Evolutionary conservation across 2,888 invertebrate genomes (phyloP), one percentile per base, ranked within the genome.

Genomic region (Cylloceria caligata): DNA sequence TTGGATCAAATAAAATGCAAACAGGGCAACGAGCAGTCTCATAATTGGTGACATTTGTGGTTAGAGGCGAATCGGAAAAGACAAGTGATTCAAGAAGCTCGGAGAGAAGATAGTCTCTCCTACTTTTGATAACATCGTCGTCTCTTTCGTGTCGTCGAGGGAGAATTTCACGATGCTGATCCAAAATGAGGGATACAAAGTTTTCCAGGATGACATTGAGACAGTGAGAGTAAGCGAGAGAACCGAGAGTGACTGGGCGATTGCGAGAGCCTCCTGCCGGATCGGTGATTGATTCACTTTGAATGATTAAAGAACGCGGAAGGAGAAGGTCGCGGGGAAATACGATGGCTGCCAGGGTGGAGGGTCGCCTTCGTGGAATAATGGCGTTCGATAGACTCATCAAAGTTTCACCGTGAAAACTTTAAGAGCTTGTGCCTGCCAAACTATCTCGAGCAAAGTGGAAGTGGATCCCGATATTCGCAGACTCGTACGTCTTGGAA

Each of bases 231-330:
- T 21, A 68, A 79, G 87, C 85, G 87, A 83, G 87, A 87, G 86
- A 87, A 86, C 87, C 68, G 87, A 86, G 90, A 88, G 91, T 90
- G 91, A 91, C 90, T 90, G 87, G 89, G 88, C 89, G 88, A 90
- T 90, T 89, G 88, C 88, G 85, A 19, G 57, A 85, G 86, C 85
- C 87, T 87, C 87, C 86, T 88, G 86, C 86, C 86, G 88, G 89
- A 89, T 89, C 87, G 90, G 92, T 92, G 93, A 92, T 92, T 92
- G 92, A 92, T 93, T 92, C 88, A 90, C 91, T 91, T 90, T 91
- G 92, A 93, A 93, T 92, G 92, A 93, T 93, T 91, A 91, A 93
- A 92, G 91, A 92, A 91, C 86, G 88, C 86, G 88, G 87, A 86
- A 86, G 88, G 86, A 86, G 85, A 86, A 57, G 21, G 67, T 47